Conservation (phyloP, 2,888 invertebrate genomes). For the Conomelus anceps region DNA sequence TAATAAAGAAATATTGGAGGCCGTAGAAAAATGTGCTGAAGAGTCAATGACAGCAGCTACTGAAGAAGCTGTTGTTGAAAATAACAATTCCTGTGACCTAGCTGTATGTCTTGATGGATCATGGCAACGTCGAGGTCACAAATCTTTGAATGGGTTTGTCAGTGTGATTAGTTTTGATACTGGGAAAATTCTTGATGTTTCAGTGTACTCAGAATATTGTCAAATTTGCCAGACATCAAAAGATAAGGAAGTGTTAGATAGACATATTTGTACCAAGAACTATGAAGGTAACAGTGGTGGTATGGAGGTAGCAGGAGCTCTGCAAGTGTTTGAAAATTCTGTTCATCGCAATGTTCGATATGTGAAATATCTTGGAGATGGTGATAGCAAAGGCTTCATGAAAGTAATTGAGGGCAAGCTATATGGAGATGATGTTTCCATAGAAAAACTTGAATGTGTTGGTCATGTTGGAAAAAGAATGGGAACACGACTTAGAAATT, state of each 20-base stretch:
- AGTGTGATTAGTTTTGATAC: background rate
- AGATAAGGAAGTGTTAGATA: background rate
- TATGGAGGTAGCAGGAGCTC: background rate
- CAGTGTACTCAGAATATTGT: background rate
- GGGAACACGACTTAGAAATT: conserved; percentile 17
- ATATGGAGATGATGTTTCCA: conserved; percentile 13
- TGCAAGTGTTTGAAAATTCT: too few relatives aligned
- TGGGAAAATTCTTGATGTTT: background rate
- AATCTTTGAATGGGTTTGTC: conserved; percentile 1
- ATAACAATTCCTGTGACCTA: background rate
- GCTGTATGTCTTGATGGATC: background rate
- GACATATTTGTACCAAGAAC: background rate
- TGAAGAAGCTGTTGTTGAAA: background rate
- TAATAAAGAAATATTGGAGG: background rate
- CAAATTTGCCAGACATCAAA: background rate
- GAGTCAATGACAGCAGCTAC: background rate
- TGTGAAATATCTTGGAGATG: background rate
- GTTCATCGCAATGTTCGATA: background rate
- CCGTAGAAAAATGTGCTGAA: background rate
- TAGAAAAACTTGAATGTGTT: conserved; percentile 22
- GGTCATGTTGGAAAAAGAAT: conserved; percentile 24
- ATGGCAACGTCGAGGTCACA: background rate
- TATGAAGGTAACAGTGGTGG: too few relatives aligned
- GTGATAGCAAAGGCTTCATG: too few relatives aligned
- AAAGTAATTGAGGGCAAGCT: too few relatives aligned